Evolutionary conservation across 2,113 vertebrate species (phyloP).

Genomic region (Dipodomys stephensi): DNA sequence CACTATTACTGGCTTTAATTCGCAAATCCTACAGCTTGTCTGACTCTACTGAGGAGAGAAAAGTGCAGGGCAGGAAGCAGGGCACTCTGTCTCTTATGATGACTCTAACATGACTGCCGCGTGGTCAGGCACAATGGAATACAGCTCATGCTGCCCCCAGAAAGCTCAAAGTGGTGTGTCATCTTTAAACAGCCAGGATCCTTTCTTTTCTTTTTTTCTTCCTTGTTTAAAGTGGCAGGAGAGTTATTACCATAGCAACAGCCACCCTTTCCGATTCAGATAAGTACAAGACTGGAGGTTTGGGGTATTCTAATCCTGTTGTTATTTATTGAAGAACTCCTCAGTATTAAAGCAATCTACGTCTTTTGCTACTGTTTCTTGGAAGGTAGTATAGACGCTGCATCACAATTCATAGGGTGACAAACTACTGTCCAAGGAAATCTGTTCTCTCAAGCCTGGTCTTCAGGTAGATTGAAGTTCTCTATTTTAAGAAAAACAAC

Average conservation of each 20-base stretch:
- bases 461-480: conserved; percentile 8
- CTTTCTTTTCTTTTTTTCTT: background rate
- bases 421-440: background rate
- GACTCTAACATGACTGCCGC: background rate
- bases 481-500: conserved; percentile 27
- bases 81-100: background rate
- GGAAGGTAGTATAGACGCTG: background rate
- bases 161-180: conserved; percentile 8
- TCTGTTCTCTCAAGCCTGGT: background rate
- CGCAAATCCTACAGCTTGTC: background rate
- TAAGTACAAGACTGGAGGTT: background rate
- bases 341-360: conserved; percentile 38
- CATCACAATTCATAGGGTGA: background rate
- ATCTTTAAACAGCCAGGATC: conserved; percentile 46
- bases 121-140: background rate
- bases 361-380: conserved; percentile 3
- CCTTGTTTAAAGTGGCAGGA: conserved; percentile 50
- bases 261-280: conserved; percentile 2
- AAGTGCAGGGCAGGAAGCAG: background rate
- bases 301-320: background rate
- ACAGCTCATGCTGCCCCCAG: conserved; percentile 9
- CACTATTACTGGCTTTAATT: background rate
- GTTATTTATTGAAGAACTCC: conserved; percentile 10
- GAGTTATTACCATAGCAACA: conserved; percentile 73
- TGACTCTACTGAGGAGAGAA: background rate